These are phyloP conservation scores for Tethya wilhelma DNA, from an alignment of 37 sponge, comb jelly and placozoan genomes.

Conservation along the genomic window DNA sequence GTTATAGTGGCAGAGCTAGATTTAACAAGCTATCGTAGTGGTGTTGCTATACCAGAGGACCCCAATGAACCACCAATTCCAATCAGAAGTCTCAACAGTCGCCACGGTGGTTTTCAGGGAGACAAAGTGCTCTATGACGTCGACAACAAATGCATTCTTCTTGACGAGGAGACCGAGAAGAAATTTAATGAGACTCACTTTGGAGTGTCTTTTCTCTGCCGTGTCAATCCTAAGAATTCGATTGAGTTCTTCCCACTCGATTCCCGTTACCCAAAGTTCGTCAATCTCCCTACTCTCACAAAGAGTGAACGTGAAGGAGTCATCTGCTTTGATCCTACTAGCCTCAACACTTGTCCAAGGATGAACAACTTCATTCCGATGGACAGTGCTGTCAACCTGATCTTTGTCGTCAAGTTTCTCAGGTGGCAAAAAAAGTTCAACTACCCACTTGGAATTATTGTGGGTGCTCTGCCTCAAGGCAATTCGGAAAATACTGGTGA, in stretches of 20 bases:
- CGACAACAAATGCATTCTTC: neutral
- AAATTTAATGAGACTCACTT: slow-evolving; percentile 14
- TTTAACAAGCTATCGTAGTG: neutral
- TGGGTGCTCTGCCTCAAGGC: slow-evolving; percentile 34
- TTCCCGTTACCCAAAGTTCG: slow-evolving; percentile 38
- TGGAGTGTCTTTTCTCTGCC: slow-evolving; percentile 38
- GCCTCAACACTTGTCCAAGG: slow-evolving; percentile 10
- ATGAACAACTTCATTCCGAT: slow-evolving; percentile 30
- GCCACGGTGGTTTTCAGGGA: slow-evolving; percentile 40
- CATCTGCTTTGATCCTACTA: slow-evolving; percentile 30
- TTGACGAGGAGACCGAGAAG: slow-evolving; percentile 31
- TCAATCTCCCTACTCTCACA: slow-evolving; percentile 52
- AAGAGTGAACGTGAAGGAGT: neutral
- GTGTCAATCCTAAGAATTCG: slow-evolving; percentile 37
- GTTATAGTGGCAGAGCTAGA: neutral
- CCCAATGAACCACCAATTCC: neutral
- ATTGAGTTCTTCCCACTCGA: slow-evolving; percentile 56
- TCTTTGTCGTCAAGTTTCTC: slow-evolving; percentile 36
- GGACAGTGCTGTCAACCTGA: slow-evolving; percentile 18
- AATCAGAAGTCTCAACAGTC: slow-evolving; percentile 22
- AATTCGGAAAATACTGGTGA: slow-evolving; percentile 2
- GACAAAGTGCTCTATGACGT: slow-evolving; percentile 34
- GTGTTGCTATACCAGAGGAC: slow-evolving; percentile 35
- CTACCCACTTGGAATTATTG: slow-evolving; percentile 41
- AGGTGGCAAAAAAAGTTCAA: slow-evolving; percentile 2